Base-by-base conservation (phyloP, 2,888 invertebrate genomes). In the Diaprepes abbreviatus region DNA sequence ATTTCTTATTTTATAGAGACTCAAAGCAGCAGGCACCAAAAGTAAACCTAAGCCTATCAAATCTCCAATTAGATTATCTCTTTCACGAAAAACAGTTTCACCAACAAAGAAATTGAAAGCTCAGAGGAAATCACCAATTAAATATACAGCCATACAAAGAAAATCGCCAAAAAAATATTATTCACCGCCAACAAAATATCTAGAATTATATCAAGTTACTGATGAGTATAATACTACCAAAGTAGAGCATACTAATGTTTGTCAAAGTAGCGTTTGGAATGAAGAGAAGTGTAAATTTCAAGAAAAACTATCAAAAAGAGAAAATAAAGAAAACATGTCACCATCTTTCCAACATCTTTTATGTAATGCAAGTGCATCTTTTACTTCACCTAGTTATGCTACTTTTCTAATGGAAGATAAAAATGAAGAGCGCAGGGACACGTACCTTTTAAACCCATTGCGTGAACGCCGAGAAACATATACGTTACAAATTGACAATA, bases 21-120 rank as follows among this genome's bases (percentile, higher is more conserved):
- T 24, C 19, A 62, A 52, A 38, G 14, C 62, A 31, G 38, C 48
- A 14, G 68, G 63, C 3, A 54, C 58, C 12, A 72, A 68, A 68
- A 24, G 24, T 19, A 69, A 66, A 35, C 12, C 40, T 1, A 71
- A 64, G 7, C 31, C 9, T 9, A 33, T 60, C 14, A 64, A 50
- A 14, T 54, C 65, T 0, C 16, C 68, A 17, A 55, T 36, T 24
- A 64, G 55, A 52, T 24, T 48, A 38, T 2, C 28, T 36, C 35
- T 65, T 40, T 62, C 50, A 35, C 28, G 70, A 64, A 66, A 66
- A 60, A 31, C 40, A 9, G 50, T 59, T 58, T 74, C 74, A n/a
- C 73, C 75, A 3, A 72, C 70, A 19, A 73, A 71, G 64, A 73
- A 72, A 62, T 70, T 59, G n/a, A 59, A 38, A 43, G 12, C 40